Evolutionary conservation across 1,140 invertebrate genomes (phyloP).

Genomic region (Atta colombica): DNA sequence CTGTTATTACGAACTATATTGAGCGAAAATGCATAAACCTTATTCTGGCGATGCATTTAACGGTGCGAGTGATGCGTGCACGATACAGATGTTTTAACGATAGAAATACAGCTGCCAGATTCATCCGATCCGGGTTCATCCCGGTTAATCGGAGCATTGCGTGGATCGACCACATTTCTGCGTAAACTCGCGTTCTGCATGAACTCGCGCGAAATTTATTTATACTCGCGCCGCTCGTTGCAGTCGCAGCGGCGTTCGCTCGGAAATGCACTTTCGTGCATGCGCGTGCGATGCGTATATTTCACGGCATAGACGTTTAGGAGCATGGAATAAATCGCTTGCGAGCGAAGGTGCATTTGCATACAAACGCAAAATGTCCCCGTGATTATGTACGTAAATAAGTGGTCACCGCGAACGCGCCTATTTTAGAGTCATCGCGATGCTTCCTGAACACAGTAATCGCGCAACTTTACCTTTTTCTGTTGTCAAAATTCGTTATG

Average conservation of each 20-base stretch:
- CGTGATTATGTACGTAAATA: slow-evolving; percentile 57
- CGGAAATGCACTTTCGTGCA: slow-evolving; percentile 47
- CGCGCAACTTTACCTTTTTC: neutral
- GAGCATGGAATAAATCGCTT: slow-evolving; percentile 40
- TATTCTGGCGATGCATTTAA: neutral
- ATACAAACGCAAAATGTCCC: slow-evolving; percentile 30
- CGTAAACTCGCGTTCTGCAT: neutral
- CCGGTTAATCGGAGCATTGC: slow-evolving; percentile 15
- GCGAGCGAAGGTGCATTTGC: slow-evolving; percentile 35
- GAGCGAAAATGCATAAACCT: neutral
- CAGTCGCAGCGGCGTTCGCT: neutral
- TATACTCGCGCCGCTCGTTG: slow-evolving; percentile 29
- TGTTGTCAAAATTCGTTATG: neutral
- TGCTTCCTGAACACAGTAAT: neutral
- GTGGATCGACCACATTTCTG: slow-evolving; percentile 36
- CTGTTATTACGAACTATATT: neutral
- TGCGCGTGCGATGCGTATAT: slow-evolving; percentile 42
- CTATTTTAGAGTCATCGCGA: neutral
- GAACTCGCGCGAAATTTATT: slow-evolving; percentile 52
- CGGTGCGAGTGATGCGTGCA: neutral
- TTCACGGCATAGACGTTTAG: slow-evolving; percentile 56
- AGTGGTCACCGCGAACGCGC: neutral
- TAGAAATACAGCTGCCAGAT: neutral
- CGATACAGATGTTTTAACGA: neutral
- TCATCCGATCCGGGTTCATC: slow-evolving; percentile 27